Base-by-base conservation (phyloP, 2,113 vertebrate species). In the Ammospiza nelsoni region DNA sequence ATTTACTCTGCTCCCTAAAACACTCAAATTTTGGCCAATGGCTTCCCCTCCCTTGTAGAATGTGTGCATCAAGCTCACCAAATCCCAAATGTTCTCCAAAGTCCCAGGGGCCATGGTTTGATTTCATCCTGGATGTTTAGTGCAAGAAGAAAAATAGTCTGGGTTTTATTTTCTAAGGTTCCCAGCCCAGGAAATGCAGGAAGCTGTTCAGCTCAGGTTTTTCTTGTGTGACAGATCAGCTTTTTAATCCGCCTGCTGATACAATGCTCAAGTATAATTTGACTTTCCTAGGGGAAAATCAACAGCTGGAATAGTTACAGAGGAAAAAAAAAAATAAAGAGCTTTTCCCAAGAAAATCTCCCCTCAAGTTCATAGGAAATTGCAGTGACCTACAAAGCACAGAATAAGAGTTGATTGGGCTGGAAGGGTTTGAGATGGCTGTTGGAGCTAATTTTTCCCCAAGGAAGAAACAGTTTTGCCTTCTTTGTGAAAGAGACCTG, bases 281-380 rank as follows among this genome's bases (percentile, higher is more conserved):
- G 93, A 84, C 57, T 94, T 97, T 97, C 96, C 91, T 97, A 35
- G 16, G 95, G 89, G 92, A 97, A 97, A 96, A 94, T 84, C 77
- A 86, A 84, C 87, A 67, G 87, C 91, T 96, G 95, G 97, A 97
- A 97, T 90, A 90, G 76, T 93, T 94, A 92, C 87, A 97, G 93
- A 5, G 10, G 4, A 20, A 51, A 44, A 46, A 44, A 46, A 94
- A 95, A 83, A 51, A 37, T 19, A 62, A 27, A 12, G 39, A 65
- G 24, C 12, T 89, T 96, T 96, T 97, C 96, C 97, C 96, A 96
- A 95, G 95, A 96, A 97, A 96, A 90, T 48, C 69, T 96, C 89
- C 91, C 89, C 92, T 97, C 76, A n/a, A 48, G 83, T 95, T 95
- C 92, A 61, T 95, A 91, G 91, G 94, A 97, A 97, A 96, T 58